Evolutionary conservation across 2,888 invertebrate genomes (phyloP).

Genomic region (Zaprionus bogoriensis): DNA sequence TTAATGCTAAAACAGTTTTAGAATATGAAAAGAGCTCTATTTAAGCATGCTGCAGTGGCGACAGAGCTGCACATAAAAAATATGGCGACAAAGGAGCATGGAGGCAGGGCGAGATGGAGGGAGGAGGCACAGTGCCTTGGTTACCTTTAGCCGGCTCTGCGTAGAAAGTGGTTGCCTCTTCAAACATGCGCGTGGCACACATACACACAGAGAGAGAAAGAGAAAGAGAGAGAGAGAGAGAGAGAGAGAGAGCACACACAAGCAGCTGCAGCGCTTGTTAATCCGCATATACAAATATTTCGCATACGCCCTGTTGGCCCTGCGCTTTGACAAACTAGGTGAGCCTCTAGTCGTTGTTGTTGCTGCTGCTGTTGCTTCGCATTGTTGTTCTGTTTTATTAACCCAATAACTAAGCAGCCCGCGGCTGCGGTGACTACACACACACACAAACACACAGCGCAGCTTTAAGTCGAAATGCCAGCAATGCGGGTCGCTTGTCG

Average conservation of each 20-base stretch:
- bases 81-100: not conserved
- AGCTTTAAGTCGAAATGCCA: constrained; percentile 62
- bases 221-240: not conserved
- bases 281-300: constrained; percentile 66
- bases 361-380: constrained; percentile 19
- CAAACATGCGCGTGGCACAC: constrained; percentile 29
- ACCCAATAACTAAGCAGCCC: constrained; percentile 70
- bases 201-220: not conserved
- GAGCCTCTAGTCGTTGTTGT: constrained; percentile 33
- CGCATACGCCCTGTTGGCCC: constrained; percentile 47
- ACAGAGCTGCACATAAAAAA: not conserved
- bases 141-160: constrained; percentile 59
- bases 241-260: not conserved
- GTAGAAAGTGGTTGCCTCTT: not conserved
- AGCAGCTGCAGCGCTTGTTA: constrained; percentile 56
- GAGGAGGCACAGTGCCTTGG: constrained; percentile 39
- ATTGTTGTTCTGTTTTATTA: constrained; percentile 68
- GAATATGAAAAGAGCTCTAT: not conserved
- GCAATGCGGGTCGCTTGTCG: constrained; percentile 67
- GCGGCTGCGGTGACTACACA: constrained; percentile 41
- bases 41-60: not conserved
- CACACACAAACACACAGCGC: too few relatives aligned
- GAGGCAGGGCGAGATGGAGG: not conserved
- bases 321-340: constrained; percentile 55
- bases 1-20: not conserved